A percentile compares a stretch with the other conserved stretches of the same genome.
These are phyloP conservation scores for Montipora capricornis DNA, from an alignment of 64 coral and sea anemone genomes.

Conservation along the genomic window DNA sequence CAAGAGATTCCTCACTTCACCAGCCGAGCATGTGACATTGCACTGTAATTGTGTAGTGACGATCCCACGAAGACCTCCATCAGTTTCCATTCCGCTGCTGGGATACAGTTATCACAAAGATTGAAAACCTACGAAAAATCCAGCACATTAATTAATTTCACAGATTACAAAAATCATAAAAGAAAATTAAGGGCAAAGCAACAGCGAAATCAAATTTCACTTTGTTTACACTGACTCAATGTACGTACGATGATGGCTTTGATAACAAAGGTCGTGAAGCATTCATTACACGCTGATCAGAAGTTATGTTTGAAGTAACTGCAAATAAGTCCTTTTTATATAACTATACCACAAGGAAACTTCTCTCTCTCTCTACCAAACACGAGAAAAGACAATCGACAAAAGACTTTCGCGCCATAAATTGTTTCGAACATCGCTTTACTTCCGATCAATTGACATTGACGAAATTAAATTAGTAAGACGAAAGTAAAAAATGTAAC, in stretches of 20 bases:
- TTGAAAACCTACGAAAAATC: too few relatives aligned
- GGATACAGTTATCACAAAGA: too few relatives aligned
- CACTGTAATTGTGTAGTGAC: constrained; percentile 19
- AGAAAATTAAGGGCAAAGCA: too few relatives aligned
- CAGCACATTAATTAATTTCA: too few relatives aligned
- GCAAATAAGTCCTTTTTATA: neutral
- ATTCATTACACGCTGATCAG: neutral
- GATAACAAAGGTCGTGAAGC: neutral
- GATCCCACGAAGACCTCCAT: neutral
- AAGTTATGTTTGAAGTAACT: neutral
- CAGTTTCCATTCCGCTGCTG: neutral
- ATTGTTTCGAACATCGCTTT: neutral
- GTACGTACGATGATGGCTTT: neutral
- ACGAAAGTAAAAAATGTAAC: neutral
- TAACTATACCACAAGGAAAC: neutral
- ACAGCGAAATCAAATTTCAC: neutral
- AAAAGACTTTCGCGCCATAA: neutral
- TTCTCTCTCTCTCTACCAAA: neutral
- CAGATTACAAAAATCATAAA: too few relatives aligned
- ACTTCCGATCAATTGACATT: neutral
- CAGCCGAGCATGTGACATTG: constrained; percentile 10
- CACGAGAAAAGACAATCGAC: neutral
- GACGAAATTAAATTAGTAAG: neutral
- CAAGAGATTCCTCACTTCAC: constrained; percentile 9
- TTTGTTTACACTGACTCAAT: neutral